A percentile compares a stretch with the other conserved stretches of the same genome.
phyloP scores from a whole-genome alignment of 2,797 vertebrate species.

The Trichosurus vulpecula region DNA sequence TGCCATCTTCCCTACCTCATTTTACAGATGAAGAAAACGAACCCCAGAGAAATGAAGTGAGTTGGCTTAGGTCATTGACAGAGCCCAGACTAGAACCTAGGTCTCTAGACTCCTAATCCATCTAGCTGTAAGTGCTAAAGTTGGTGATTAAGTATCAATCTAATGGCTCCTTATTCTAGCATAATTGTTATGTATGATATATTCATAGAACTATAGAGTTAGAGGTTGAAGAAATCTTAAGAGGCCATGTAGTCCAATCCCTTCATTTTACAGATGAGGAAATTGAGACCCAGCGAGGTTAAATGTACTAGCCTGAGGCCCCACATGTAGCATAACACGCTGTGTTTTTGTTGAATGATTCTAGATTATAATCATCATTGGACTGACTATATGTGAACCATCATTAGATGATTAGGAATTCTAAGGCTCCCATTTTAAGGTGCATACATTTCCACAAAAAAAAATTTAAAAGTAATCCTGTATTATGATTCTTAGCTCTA shows the following conservation, averaged over 20 bases:
- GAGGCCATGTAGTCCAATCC: background rate
- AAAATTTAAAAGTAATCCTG: background rate
- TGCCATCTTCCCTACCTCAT: background rate
- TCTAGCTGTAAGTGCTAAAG: background rate
- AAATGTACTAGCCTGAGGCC: background rate
- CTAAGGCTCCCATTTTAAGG: background rate
- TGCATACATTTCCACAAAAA: background rate
- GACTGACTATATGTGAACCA: background rate
- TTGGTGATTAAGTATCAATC: background rate
- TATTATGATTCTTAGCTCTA: background rate
- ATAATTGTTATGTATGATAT: constrained; percentile 16
- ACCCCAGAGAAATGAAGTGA: too few species aligned
- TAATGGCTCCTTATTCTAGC: background rate
- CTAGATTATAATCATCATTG: background rate
- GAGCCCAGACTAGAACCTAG: background rate
- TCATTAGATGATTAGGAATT: background rate
- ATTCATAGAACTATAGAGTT: background rate
- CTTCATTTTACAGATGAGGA: background rate
- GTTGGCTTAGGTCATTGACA: too few species aligned
- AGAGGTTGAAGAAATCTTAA: background rate
- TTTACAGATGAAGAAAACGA: too few species aligned
- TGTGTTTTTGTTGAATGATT: background rate
- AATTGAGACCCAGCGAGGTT: background rate
- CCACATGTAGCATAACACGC: background rate
- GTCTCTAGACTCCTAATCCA: background rate